These are phyloP conservation scores for Orthonevra nobilis DNA, from an alignment of 2,888 invertebrate genomes.

Conservation along the genomic window DNA sequence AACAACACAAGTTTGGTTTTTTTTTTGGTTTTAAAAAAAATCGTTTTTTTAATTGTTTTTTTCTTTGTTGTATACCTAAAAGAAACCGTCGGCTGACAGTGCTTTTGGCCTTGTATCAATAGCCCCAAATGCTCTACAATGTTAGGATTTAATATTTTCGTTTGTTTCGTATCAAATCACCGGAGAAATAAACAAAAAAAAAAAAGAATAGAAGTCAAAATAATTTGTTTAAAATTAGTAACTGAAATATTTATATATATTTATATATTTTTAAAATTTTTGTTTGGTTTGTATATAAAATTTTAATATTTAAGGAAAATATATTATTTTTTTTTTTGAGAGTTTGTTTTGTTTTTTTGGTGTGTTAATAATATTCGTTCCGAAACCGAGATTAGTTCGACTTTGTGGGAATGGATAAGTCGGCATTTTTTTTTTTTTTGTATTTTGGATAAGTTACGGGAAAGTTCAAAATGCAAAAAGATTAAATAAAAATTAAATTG, in stretches of 20 bases:
- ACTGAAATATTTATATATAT: conserved; percentile 50
- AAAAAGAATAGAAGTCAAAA: conserved; percentile 58
- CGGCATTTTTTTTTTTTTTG: conserved; percentile 1
- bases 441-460: conserved; percentile 11
- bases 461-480: conserved; percentile 11
- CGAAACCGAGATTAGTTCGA: conserved; percentile 56
- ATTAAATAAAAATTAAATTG: background rate
- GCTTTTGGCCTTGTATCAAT: conserved; percentile 80
- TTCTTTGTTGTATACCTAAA: conserved; percentile 76
- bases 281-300: conserved; percentile 36
- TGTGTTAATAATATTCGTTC: conserved; percentile 50
- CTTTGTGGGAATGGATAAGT: conserved; percentile 61
- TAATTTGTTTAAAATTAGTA: conserved; percentile 65
- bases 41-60: conserved; percentile 72
- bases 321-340: too few species aligned
- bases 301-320: conserved; percentile 22
- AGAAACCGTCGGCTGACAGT: conserved; percentile 80
- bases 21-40: conserved; percentile 79
- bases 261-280: conserved; percentile 7
- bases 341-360: conserved; percentile 41
- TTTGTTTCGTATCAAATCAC: conserved; percentile 59
- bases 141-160: conserved; percentile 64
- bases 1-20: conserved; percentile 50
- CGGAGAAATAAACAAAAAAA: conserved; percentile 68
- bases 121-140: conserved; percentile 78